Evolutionary conservation across 1,140 invertebrate species (phyloP), one percentile per base, ranked within the genome.

Genomic region (Ctenoplectra terminalis): DNA sequence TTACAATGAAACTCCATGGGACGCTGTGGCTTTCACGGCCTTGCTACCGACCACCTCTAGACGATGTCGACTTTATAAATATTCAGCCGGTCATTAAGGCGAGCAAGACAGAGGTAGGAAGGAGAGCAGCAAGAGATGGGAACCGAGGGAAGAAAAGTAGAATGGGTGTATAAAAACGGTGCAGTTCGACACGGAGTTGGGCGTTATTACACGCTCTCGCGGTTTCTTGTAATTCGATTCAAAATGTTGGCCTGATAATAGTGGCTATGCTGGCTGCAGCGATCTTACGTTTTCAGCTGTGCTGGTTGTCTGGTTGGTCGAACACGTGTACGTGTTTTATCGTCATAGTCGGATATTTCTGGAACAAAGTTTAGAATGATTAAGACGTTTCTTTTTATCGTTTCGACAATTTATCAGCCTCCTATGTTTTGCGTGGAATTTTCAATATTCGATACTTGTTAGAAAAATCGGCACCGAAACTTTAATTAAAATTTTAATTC

Each of bases 1-100:
- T 93, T 93, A 93, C 93, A 93, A 93, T 92, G 92, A 93, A 93
- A 93, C 90, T 92, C 90, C 92, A 92, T 91, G 90, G 90, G 91
- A 91, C 91, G 86, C 89, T 89, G 90, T 86, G 90, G 89, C 87
- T 90, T 91, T 91, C 90, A 89, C 86, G 88, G 89, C 87, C 90
- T 90, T 90, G 89, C 83, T 87, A 88, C 86, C 87, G 88, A 90
- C 90, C 89, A 87, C 87, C 87, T n/a, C n/a, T 88, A 87, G 86
- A 85, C 87, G 87, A 90, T 89, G 82, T 88, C 82, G 75, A 83
- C 88, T 93, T 92, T 93, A 93, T 93, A 93, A 93, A 93, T 93
- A 93, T 93, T 93, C 92, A 93, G 87, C 87, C 87, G 84, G 87
- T 90, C 90, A 89, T 93, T 92, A 92, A 79, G 84, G 81, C 71